A percentile compares a stretch with the other conserved stretches of the same genome.
These are phyloP conservation scores for Hylia prasina DNA, from an alignment of 2,113 vertebrate genomes.

Conservation along the genomic window DNA sequence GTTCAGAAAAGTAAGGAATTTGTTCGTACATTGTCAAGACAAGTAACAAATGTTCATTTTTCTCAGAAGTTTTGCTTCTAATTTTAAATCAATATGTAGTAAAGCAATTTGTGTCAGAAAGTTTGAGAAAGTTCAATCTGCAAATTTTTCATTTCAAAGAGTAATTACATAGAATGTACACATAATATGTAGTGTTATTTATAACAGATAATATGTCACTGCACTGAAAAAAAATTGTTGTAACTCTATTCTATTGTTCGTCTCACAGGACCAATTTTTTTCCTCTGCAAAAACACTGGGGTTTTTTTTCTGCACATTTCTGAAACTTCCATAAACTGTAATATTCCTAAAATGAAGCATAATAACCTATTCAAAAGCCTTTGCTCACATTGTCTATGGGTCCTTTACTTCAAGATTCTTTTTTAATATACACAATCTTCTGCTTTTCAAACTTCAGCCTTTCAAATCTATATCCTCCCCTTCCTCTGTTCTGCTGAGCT, in stretches of 20 bases:
- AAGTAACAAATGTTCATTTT: constrained; percentile 20
- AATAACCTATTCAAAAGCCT: not conserved
- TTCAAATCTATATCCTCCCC: not conserved
- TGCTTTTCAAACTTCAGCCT: not conserved
- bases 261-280: not conserved
- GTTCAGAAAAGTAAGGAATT: constrained; percentile 73
- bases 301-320: not conserved
- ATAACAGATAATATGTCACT: constrained; percentile 18
- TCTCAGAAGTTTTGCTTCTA: constrained; percentile 19
- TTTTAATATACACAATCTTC: not conserved
- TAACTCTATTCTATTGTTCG: not conserved
- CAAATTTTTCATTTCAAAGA: constrained; percentile 38
- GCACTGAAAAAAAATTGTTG: not conserved
- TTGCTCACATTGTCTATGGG: not conserved
- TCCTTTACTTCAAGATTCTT: not conserved
- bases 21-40: constrained; percentile 44
- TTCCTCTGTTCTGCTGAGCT: constrained; percentile 39
- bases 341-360: not conserved
- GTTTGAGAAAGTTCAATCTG: constrained; percentile 43
- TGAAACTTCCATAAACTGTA: not conserved
- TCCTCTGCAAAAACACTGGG: not conserved
- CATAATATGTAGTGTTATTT: constrained; percentile 28
- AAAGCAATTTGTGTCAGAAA: constrained; percentile 44
- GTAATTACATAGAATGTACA: constrained; percentile 36
- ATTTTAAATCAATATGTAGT: constrained; percentile 42